phyloP scores from a whole-genome alignment of 2,888 invertebrate genomes.

The Autographa pulchrina region DNA sequence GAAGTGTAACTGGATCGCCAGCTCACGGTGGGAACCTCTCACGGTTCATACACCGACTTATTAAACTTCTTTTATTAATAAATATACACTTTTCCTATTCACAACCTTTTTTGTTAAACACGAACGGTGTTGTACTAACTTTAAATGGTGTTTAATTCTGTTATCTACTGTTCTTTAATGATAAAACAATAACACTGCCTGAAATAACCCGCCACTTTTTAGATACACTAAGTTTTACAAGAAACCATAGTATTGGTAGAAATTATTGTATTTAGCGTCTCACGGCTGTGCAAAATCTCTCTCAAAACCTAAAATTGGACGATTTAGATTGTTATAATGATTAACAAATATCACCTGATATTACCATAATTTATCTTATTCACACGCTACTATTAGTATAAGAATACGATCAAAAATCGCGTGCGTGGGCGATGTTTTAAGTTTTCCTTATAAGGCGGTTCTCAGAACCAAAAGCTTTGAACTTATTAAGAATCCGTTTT shows the following conservation, averaged over 20 bases:
- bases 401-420: conserved; percentile 58
- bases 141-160: neutral
- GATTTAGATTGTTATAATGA: neutral
- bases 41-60: conserved; percentile 74
- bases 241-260: neutral
- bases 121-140: conserved; percentile 18
- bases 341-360: conserved; percentile 35
- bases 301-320: neutral
- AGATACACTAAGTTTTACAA: neutral
- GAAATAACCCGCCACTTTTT: too few relatives aligned
- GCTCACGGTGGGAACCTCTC: conserved; percentile 80
- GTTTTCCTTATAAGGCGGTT: conserved; percentile 73
- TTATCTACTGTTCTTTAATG: neutral
- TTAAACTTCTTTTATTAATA: conserved; percentile 70
- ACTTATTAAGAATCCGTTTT: conserved; percentile 46
- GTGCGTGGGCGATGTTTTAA: conserved; percentile 67
- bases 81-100: conserved; percentile 58
- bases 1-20: conserved; percentile 81
- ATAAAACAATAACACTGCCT: too few relatives aligned
- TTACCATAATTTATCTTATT: conserved; percentile 59
- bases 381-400: conserved; percentile 62
- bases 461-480: conserved; percentile 62
- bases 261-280: too few relatives aligned
- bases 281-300: too few relatives aligned
- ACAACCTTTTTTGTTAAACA: conserved; percentile 38